Evolutionary conservation across 2,888 invertebrate genomes (phyloP), one percentile per base, ranked within the genome.

Genomic region (Sericinus montela): DNA sequence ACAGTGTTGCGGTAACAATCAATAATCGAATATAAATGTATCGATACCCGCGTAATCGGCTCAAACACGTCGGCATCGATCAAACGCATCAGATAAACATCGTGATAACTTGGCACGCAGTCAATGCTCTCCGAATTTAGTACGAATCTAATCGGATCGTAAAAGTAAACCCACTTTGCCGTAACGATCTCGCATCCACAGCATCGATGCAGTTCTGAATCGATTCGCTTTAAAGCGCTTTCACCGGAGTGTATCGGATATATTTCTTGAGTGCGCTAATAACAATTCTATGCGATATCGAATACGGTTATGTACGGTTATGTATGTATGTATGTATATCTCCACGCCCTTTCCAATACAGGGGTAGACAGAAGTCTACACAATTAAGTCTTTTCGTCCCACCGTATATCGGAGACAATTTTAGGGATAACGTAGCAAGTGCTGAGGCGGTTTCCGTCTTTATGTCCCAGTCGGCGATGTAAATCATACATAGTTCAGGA

Each of bases 161-260:
- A 25, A 43, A 48, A 48, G 15, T 25, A 32, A 48, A 19, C 36
- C 23, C 32, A 29, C 14, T 15, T 19, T n/a, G 30, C 23, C 15
- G 11, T 38, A 32, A 23, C 28, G 23, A 37, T 46, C 35, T 39
- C 25, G 39, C 10, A 47, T 47, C 10, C 6, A 46, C 30, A 35
- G 46, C 40, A 35, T 10, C 29, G n/a, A 11, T 40, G 35, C 46
- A 40, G 14, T 34, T 38, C 16, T 15, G 32, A 40, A 34, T 34
- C 40, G 16, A 46, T 28, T 40, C 46, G 35, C 35, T 40, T 47
- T 47, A 34, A 34, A 47, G 16, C 29, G 15, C 40, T 40, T 36
- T 16, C 8, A 7, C 19, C 16, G 19, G 32, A 35, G 23, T 36
- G n/a, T 15, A 25, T 28, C 23, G n/a, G 25, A 15, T 16, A 40